A percentile compares a stretch with the other conserved stretches of the same genome.
phyloP scores from a whole-genome alignment of 1,140 invertebrate species.

The Lordiphosa stackelbergi region DNA sequence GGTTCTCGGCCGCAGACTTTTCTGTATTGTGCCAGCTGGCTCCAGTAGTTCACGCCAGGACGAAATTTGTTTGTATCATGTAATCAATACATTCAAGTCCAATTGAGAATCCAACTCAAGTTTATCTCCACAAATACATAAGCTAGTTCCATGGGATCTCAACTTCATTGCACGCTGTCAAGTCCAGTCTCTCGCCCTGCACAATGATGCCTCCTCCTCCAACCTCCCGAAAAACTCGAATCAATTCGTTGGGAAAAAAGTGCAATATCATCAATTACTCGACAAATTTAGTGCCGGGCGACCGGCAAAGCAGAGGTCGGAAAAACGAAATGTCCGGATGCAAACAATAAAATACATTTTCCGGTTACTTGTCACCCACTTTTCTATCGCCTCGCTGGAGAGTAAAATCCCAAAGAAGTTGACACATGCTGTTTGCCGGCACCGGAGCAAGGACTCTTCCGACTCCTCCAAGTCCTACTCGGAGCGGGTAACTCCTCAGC shows the following conservation, averaged over 20 bases:
- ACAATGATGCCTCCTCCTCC: no score
- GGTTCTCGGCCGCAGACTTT: no score
- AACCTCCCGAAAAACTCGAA: slow-evolving; percentile 1
- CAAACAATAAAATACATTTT: slow-evolving; percentile 76
- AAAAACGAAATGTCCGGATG: slow-evolving; percentile 68
- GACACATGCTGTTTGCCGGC: slow-evolving; percentile 55
- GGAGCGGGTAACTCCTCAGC: slow-evolving; percentile 57
- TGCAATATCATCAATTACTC: slow-evolving; percentile 73
- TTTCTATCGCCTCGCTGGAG: slow-evolving; percentile 37
- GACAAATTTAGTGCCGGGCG: slow-evolving; percentile 62
- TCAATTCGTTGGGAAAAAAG: slow-evolving; percentile 34
- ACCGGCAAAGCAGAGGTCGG: slow-evolving; percentile 32
- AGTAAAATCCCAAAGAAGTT: slow-evolving; percentile 63
- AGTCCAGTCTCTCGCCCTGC: no score
- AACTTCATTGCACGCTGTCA: no score
- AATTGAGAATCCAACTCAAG: no score
- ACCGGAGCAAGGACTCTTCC: slow-evolving; percentile 18
- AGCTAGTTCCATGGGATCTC: no score
- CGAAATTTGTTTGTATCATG: no score
- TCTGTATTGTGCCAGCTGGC: no score
- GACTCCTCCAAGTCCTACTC: slow-evolving; percentile 32
- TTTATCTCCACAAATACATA: no score
- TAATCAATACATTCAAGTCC: no score
- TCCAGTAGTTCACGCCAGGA: no score
- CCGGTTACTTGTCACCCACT: slow-evolving; percentile 74